Conservation (phyloP, 2,113 vertebrate species). For the Lynx canadensis region DNA sequence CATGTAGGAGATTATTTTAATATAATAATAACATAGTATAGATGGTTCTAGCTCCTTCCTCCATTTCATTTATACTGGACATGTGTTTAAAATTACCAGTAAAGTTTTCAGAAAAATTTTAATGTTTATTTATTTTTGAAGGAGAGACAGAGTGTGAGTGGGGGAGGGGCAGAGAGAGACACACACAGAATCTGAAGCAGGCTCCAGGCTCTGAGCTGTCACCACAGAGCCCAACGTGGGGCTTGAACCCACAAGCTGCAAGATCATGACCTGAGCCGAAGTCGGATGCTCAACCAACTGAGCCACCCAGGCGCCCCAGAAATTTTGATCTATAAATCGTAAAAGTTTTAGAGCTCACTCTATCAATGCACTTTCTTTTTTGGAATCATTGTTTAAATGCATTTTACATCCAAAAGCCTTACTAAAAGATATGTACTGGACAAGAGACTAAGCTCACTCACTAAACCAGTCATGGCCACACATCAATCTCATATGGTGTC, state of each 20-base stretch:
- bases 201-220: too few relatives aligned
- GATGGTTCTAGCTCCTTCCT: neutral
- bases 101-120: neutral
- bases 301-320: too few relatives aligned
- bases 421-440: neutral
- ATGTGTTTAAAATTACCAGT: neutral
- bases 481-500: neutral
- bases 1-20: neutral
- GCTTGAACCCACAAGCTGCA: too few relatives aligned
- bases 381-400: neutral
- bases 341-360: neutral
- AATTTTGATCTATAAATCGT: neutral
- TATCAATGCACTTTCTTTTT: constrained; percentile 10
- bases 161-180: too few relatives aligned
- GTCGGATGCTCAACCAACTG: too few relatives aligned
- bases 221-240: too few relatives aligned
- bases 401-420: neutral
- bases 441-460: neutral
- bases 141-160: too few relatives aligned
- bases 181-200: too few relatives aligned
- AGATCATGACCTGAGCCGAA: too few relatives aligned
- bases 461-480: neutral
- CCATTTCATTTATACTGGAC: neutral
- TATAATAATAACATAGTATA: neutral
- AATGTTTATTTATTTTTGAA: too few relatives aligned